phyloP scores from a whole-genome alignment of 2,797 vertebrate genomes.

The Platalea minor region DNA sequence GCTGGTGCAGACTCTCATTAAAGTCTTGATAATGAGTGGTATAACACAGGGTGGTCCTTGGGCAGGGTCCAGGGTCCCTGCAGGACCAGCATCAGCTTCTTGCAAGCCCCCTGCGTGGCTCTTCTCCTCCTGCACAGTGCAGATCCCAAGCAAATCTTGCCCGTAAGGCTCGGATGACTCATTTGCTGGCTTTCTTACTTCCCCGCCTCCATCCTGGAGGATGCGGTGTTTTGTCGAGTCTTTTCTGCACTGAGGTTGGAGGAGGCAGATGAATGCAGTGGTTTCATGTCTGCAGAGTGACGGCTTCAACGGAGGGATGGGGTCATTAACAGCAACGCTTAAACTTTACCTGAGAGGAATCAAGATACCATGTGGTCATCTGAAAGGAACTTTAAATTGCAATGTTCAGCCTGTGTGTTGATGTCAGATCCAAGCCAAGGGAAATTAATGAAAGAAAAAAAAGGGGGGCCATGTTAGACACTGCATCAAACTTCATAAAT shows the following conservation, averaged over 20 bases:
- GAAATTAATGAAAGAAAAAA: background rate
- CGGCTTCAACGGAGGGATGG: fast-evolving
- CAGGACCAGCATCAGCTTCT: background rate
- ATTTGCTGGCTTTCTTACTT: slow-evolving; percentile 41
- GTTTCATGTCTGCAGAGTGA: background rate
- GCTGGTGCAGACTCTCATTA: background rate
- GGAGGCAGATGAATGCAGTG: slow-evolving; percentile 54
- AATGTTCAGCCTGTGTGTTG: fast-evolving
- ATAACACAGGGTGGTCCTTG: background rate
- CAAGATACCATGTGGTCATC: fast-evolving
- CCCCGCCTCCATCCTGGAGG: slow-evolving; percentile 41
- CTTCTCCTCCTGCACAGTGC: background rate
- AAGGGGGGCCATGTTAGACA: background rate
- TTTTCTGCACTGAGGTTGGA: slow-evolving; percentile 24
- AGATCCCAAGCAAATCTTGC: background rate
- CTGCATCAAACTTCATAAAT: background rate
- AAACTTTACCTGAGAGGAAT: background rate
- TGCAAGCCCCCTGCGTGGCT: background rate
- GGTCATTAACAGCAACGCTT: background rate
- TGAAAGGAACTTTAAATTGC: background rate
- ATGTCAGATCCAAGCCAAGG: background rate
- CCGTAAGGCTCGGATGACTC: slow-evolving; percentile 49
- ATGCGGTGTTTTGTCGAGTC: slow-evolving; percentile 10
- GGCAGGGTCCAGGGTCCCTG: background rate
- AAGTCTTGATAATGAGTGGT: background rate